Conservation (phyloP, 2,888 invertebrate species). For the Magallana nippona region DNA sequence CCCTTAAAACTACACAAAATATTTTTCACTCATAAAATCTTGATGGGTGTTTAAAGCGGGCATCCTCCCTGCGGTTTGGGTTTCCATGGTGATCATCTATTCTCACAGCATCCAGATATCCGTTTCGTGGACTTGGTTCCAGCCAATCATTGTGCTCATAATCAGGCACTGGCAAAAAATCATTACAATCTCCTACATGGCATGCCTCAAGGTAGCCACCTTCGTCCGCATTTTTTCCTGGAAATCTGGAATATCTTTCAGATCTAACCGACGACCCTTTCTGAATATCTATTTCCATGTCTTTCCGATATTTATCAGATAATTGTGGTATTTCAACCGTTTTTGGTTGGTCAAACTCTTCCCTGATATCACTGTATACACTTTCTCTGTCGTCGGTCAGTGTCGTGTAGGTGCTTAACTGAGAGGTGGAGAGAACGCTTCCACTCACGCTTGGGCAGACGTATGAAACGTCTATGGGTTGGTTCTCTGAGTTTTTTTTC, state of each 20-base stretch:
- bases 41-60: too few species aligned
- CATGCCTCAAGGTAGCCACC: background rate
- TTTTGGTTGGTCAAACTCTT: slow-evolving; percentile 1
- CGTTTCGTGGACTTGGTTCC: background rate
- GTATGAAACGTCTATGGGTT: background rate
- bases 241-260: background rate
- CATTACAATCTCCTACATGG: background rate
- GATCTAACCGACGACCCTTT: background rate
- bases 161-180: slow-evolving; percentile 2
- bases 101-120: background rate
- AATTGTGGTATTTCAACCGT: background rate
- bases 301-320: background rate
- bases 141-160: background rate
- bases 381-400: background rate
- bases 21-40: too few species aligned
- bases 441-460: background rate
- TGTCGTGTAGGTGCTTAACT: background rate
- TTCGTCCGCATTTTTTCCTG: background rate
- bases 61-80: too few species aligned
- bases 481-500: background rate
- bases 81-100: too few species aligned
- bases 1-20: too few species aligned
- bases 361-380: slow-evolving; percentile 31
- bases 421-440: background rate
- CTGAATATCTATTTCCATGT: background rate